Conservation (phyloP, 2,888 invertebrate species). For the Melinaea menophilus region DNA sequence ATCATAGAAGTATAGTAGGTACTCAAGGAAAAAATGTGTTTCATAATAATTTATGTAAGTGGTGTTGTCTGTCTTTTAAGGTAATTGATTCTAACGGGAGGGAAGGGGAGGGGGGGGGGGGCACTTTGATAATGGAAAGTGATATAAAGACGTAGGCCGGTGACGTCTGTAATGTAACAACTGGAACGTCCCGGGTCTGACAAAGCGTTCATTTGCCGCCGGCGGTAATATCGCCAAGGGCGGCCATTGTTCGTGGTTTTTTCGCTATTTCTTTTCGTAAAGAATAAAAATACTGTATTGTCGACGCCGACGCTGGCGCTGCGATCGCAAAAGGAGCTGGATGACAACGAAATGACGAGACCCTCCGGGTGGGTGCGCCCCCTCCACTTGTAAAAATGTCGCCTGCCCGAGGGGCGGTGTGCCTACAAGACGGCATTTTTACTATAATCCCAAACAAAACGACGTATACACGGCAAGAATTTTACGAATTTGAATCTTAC, state of each 20-base stretch:
- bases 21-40: neutral
- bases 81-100: slow-evolving; percentile 26
- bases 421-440: slow-evolving; percentile 75
- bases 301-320: slow-evolving; percentile 68
- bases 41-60: slow-evolving; percentile 22
- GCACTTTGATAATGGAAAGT: slow-evolving; percentile 54
- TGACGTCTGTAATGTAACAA: slow-evolving; percentile 73
- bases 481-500: slow-evolving; percentile 46
- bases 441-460: slow-evolving; percentile 52
- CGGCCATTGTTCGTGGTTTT: slow-evolving; percentile 72
- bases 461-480: slow-evolving; percentile 49
- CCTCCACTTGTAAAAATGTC: slow-evolving; percentile 64
- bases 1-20: slow-evolving; percentile 20
- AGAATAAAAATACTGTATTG: slow-evolving; percentile 75
- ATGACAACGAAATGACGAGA: slow-evolving; percentile 77
- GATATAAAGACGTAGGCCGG: slow-evolving; percentile 44
- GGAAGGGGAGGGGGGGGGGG: no score
- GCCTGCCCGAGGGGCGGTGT: slow-evolving; percentile 62
- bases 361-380: slow-evolving; percentile 62
- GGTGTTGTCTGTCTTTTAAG: slow-evolving; percentile 16
- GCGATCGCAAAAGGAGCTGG: slow-evolving; percentile 71
- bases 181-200: slow-evolving; percentile 69
- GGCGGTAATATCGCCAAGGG: slow-evolving; percentile 77
- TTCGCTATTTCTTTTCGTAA: slow-evolving; percentile 67
- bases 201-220: slow-evolving; percentile 77